Percentiles rank a stretch among this genome's conserved stretches.
Evolutionary conservation across 2,797 vertebrate species (phyloP).

Genomic region (Diglossa cyanea): DNA sequence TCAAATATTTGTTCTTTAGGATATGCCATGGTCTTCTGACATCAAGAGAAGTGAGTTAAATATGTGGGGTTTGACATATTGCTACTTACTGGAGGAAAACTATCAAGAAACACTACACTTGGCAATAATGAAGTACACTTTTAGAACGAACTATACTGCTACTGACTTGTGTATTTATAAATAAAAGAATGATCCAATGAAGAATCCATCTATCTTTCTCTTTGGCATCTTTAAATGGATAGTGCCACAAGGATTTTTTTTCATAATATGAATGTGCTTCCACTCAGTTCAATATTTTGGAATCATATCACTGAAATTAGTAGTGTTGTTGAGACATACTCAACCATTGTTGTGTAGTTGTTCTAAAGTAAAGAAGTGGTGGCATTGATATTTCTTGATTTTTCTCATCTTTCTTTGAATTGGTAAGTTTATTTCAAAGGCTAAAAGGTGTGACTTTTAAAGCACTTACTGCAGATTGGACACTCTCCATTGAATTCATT

Average conservation of each 20-base stretch:
- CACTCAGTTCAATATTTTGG: background rate
- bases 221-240: background rate
- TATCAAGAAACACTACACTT: background rate
- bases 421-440: background rate
- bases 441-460: background rate
- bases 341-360: background rate
- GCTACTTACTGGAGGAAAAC: conserved; percentile 14
- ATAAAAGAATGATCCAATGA: conserved; percentile 32
- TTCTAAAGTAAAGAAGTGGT: background rate
- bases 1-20: conserved; percentile 41
- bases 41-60: conserved; percentile 17
- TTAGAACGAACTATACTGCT: conserved; percentile 15
- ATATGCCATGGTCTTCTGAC: conserved; percentile 16
- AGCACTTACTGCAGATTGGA: background rate
- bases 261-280: background rate
- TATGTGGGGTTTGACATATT: conserved; percentile 4
- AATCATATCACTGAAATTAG: background rate
- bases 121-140: conserved; percentile 49
- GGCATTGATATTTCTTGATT: background rate
- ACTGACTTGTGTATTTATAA: conserved; percentile 29
- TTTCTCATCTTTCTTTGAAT: background rate
- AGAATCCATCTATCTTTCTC: conserved; percentile 9
- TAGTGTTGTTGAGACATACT: background rate
- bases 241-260: background rate
- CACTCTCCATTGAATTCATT: background rate